Base-by-base conservation (phyloP, 2,797 vertebrate genomes). In the Gobionotothen gibberifrons region DNA sequence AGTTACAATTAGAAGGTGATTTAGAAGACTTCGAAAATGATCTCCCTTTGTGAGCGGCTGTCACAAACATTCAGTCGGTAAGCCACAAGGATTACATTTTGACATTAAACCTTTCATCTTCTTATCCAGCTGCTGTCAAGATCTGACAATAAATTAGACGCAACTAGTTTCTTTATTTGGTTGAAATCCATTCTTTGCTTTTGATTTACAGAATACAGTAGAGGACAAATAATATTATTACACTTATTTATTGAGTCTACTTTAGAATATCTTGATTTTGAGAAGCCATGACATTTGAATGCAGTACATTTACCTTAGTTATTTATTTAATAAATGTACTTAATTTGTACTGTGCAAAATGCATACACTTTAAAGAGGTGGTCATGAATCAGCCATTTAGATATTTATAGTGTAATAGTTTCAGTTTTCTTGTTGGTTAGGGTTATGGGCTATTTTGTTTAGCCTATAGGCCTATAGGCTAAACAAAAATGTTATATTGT, bases 231-330 rank as follows among this genome's bases (percentile, higher is more conserved):
- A 7, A 15, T 8, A 56, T 12, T 9, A 49, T 29, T 9, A 48
- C 68, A 36, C 13, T 4, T 60, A 16, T 17, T 44, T 14, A 5
- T 12, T 36, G 15, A 39, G 47, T 39, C 43, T 59, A 52, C 42
- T n/a, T 21, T 56, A 59, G 54, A 44, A 43, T 44, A 68, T 77
- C 69, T 74, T 52, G 47, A 56, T 66, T 70, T 68, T 71, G 57
- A 72, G 58, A 26, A 58, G 47, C 64, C 51, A 15, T 70, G 68
- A 79, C 67, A 64, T 77, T 56, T 22, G 39, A 80, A 64, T 67
- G 56, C 53, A 57, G 29, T 52, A 17, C 52, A 54, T 66, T 57
- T 3, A 29, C 29, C n/a, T n/a, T n/a, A n/a, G n/a, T n/a, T n/a
- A n/a, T 21, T 21, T 21, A 21, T 21, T 21, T 21, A 21, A 21